Percentiles rank a stretch among this genome's conserved stretches.
These are phyloP conservation scores for Caenorhabditis afra DNA, from an alignment of 2,888 invertebrate genomes.

Conservation along the genomic window DNA sequence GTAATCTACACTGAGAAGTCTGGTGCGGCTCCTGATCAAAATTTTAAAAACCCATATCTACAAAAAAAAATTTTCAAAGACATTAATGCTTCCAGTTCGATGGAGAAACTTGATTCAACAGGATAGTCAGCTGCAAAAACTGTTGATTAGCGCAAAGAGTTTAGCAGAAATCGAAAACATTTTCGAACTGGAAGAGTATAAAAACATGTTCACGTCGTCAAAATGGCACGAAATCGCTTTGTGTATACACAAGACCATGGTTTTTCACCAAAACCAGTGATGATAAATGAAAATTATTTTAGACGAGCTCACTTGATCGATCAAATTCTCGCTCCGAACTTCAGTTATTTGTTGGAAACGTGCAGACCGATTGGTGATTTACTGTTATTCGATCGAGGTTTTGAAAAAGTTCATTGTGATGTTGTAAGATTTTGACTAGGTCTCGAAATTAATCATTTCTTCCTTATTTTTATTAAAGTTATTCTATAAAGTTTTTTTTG, in stretches of 20 bases:
- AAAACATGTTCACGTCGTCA: constrained; percentile 71
- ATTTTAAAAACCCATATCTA: too few relatives aligned
- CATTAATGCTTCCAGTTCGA: constrained; percentile 63
- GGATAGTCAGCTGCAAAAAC: constrained; percentile 54
- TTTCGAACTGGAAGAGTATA: constrained; percentile 70
- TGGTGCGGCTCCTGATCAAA: too few relatives aligned
- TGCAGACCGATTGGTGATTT: constrained; percentile 68
- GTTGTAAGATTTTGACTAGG: too few relatives aligned
- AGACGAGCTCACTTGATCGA: constrained; percentile 47
- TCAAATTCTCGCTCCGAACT: constrained; percentile 66
- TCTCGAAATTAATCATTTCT: too few relatives aligned
- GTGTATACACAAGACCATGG: constrained; percentile 67
- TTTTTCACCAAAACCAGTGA: constrained; percentile 4
- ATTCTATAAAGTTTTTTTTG: too few relatives aligned
- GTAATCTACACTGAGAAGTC: too few relatives aligned
- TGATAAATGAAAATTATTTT: constrained; percentile 9
- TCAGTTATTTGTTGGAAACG: constrained; percentile 73
- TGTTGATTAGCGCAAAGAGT: constrained; percentile 56
- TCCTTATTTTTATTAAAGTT: too few relatives aligned
- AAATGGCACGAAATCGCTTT: constrained; percentile 78
- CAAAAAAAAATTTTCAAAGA: too few relatives aligned
- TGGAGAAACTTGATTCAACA: constrained; percentile 66
- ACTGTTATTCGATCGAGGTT: too few relatives aligned
- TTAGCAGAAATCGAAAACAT: constrained; percentile 64
- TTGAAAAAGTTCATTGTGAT: too few relatives aligned